A percentile compares a stretch with the other conserved stretches of the same genome.
Evolutionary conservation across 2,113 vertebrate genomes (phyloP).

Genomic region (Cichladusa arquata): DNA sequence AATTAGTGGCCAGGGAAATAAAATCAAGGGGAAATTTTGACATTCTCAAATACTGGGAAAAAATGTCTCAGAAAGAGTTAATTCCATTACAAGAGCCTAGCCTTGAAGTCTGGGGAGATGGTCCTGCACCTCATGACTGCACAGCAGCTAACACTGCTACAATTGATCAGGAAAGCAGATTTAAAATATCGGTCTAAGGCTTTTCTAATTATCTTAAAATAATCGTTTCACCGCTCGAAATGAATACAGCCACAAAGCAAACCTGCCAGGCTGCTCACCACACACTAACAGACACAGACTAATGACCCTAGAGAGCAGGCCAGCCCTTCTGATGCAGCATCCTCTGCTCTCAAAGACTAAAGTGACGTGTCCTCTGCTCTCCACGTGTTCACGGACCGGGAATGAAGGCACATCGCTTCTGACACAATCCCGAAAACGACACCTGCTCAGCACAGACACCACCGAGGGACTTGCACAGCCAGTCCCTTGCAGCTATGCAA

Average conservation of each 20-base stretch:
- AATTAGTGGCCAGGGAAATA: background rate
- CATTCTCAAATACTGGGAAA: background rate
- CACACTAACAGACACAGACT: background rate
- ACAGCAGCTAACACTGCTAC: background rate
- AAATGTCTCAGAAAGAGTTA: background rate
- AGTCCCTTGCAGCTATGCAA: slow-evolving; percentile 43
- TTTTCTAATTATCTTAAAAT: slow-evolving; percentile 62
- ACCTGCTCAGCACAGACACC: slow-evolving; percentile 1
- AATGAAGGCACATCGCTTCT: background rate
- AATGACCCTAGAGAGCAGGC: slow-evolving; percentile 51
- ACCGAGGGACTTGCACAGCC: background rate
- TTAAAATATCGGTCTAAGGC: slow-evolving; percentile 31
- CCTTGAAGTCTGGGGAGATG: background rate
- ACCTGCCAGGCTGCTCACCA: background rate
- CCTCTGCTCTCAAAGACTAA: slow-evolving; percentile 50
- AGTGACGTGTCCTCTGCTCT: slow-evolving; percentile 58
- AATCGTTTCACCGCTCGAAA: background rate
- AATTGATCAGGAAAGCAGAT: slow-evolving; percentile 35
- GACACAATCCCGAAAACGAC: background rate
- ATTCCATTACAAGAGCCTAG: background rate
- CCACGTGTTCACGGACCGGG: background rate
- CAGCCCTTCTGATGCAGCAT: slow-evolving; percentile 46
- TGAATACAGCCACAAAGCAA: background rate
- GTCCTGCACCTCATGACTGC: slow-evolving; percentile 33
- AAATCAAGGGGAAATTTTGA: background rate